A percentile compares a stretch with the other conserved stretches of the same genome.
Conservation (phyloP, 2,888 invertebrate genomes). For the Volucella inanis region DNA sequence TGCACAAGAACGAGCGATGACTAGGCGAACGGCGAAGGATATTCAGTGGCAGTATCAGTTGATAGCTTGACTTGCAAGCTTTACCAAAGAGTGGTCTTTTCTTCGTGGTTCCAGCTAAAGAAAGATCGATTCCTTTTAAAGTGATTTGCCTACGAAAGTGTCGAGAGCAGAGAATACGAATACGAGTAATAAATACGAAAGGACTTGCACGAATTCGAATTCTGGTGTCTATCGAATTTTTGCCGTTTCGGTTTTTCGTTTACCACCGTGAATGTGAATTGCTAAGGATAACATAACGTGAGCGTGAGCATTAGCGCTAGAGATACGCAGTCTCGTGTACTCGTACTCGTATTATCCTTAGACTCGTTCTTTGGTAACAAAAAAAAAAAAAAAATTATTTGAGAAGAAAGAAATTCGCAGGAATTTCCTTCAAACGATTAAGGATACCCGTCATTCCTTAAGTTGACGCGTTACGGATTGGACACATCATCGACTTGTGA, state of each 20-base stretch:
- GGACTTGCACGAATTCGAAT: constrained; percentile 63
- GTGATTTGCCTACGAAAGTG: constrained; percentile 8
- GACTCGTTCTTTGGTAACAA: constrained; percentile 39
- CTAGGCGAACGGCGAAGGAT: constrained; percentile 45
- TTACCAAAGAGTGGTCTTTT: constrained; percentile 29
- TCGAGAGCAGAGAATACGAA: constrained; percentile 34
- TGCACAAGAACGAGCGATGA: constrained; percentile 49
- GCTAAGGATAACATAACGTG: too few relatives aligned
- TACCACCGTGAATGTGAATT: constrained; percentile 31
- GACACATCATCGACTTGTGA: constrained; percentile 58
- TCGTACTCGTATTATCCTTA: constrained; percentile 1
- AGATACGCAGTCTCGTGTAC: constrained; percentile 71
- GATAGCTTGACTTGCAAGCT: constrained; percentile 73
- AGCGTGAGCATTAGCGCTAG: background rate
- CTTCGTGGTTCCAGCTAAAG: constrained; percentile 23
- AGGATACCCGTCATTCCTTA: constrained; percentile 72
- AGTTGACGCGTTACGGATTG: constrained; percentile 72
- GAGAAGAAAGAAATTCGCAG: constrained; percentile 59
- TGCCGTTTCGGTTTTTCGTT: constrained; percentile 46
- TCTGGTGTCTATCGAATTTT: constrained; percentile 69
- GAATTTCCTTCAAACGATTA: constrained; percentile 66
- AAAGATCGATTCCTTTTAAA: constrained; percentile 47
- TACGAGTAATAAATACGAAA: background rate
- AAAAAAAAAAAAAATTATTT: constrained; percentile 25
- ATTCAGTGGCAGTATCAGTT: constrained; percentile 68